phyloP scores from a whole-genome alignment of 2,888 invertebrate genomes.

The Lepetodrilus schrolli region DNA sequence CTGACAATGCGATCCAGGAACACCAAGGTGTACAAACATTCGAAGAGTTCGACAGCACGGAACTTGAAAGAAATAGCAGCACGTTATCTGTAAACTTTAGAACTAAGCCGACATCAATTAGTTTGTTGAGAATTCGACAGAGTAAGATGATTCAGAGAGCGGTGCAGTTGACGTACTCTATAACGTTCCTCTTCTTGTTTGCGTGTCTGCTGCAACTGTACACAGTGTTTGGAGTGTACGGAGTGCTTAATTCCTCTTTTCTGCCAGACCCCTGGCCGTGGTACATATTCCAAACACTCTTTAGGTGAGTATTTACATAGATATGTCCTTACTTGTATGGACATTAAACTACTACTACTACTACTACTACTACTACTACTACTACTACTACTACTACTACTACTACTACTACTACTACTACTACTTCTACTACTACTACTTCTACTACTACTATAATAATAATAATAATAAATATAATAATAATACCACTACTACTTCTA shows the following conservation, averaged over 20 bases:
- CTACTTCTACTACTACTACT: too few relatives aligned
- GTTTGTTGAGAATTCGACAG: conserved; percentile 55
- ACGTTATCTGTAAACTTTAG: conserved; percentile 31
- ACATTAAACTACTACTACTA: too few relatives aligned
- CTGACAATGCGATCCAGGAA: too few relatives aligned
- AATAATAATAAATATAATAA: too few relatives aligned
- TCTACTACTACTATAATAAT: too few relatives aligned
- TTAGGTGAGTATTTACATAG: conserved; percentile 48
- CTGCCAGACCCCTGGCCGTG: conserved; percentile 78
- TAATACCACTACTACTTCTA: too few relatives aligned
- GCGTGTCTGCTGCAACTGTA: conserved; percentile 77
- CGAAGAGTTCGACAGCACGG: conserved; percentile 27
- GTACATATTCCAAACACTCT: conserved; percentile 78
- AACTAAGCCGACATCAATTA: conserved; percentile 45
- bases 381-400: too few relatives aligned
- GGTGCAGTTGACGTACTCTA: conserved; percentile 78
- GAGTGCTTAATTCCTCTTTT: conserved; percentile 70
- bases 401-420: too few relatives aligned
- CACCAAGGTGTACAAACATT: not conserved
- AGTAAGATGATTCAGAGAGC: conserved; percentile 77
- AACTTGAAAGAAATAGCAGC: conserved; percentile 17
- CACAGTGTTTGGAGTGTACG: conserved; percentile 78
- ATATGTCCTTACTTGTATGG: too few relatives aligned
- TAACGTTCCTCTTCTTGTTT: conserved; percentile 78
- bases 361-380: too few relatives aligned